phyloP scores from a whole-genome alignment of 2,113 vertebrate genomes.

The Gorilla gorilla region DNA sequence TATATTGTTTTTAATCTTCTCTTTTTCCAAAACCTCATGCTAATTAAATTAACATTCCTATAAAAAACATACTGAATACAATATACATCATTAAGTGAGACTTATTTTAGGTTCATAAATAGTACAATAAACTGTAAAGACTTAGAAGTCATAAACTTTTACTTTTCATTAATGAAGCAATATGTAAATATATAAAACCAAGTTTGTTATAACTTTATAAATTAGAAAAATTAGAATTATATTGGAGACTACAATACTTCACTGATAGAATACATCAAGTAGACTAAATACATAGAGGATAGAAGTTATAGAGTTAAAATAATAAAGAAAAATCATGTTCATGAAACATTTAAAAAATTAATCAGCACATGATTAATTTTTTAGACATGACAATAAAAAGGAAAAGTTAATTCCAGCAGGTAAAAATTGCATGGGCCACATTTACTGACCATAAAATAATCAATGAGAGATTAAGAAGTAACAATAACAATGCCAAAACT shows the following conservation, averaged over 20 bases:
- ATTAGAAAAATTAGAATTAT: conserved; percentile 14
- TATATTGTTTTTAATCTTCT: conserved; percentile 16
- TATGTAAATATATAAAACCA: conserved; percentile 34
- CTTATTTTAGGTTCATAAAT: neutral
- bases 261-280: neutral
- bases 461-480: neutral
- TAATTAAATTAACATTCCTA: conserved; percentile 39
- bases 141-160: neutral
- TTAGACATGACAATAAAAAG: neutral
- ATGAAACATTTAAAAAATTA: neutral
- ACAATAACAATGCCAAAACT: neutral
- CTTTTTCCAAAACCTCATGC: conserved; percentile 2
- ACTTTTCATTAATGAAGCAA: conserved; percentile 10
- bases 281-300: neutral
- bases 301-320: conserved; percentile 24
- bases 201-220: conserved; percentile 30
- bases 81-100: neutral
- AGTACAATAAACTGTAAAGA: neutral
- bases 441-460: neutral
- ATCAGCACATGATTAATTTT: neutral
- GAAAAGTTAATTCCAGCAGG: neutral
- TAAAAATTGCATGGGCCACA: neutral
- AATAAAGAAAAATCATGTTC: conserved; percentile 22
- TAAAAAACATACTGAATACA: neutral
- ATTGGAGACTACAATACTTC: neutral